A percentile compares a stretch with the other conserved stretches of the same genome.
Evolutionary conservation across 2,888 invertebrate species (phyloP).

Genomic region (Hemaris fuciformis): DNA sequence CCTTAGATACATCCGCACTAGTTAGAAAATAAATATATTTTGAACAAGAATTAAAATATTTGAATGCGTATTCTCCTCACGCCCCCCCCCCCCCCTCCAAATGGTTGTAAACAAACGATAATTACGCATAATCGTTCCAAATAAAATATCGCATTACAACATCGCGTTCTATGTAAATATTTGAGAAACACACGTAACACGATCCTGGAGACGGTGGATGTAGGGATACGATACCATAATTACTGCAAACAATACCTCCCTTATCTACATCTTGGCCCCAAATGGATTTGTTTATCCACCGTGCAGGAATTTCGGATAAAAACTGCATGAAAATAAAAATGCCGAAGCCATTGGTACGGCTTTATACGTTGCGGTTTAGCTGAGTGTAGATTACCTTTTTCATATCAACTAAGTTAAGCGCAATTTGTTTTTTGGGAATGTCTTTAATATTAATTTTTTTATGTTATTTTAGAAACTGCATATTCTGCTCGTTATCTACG

Average conservation of each 20-base stretch:
- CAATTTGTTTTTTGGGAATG: no score
- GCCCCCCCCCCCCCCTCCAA: slow-evolving; percentile 15
- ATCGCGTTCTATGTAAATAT: slow-evolving; percentile 52
- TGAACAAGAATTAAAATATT: background rate
- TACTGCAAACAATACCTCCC: slow-evolving; percentile 63
- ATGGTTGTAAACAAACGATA: slow-evolving; percentile 29
- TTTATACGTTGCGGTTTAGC: no score
- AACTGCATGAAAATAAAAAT: background rate
- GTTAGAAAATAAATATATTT: background rate
- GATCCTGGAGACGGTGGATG: slow-evolving; percentile 32
- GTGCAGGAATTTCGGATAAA: background rate
- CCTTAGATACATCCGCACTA: background rate
- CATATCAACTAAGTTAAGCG: no score
- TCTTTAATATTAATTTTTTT: no score
- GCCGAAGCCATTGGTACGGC: background rate
- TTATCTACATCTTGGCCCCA: slow-evolving; percentile 45
- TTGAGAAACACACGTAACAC: slow-evolving; percentile 52
- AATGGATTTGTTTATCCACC: background rate
- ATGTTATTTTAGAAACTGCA: no score
- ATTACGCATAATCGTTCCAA: slow-evolving; percentile 60
- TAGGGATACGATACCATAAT: slow-evolving; percentile 59
- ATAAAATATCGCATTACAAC: slow-evolving; percentile 61
- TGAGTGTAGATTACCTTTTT: no score
- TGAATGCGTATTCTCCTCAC: background rate
- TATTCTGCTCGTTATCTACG: no score